Evolutionary conservation across 2,888 invertebrate genomes (phyloP), one percentile per base, ranked within the genome.

Genomic region (Macroteleia sp.): DNA sequence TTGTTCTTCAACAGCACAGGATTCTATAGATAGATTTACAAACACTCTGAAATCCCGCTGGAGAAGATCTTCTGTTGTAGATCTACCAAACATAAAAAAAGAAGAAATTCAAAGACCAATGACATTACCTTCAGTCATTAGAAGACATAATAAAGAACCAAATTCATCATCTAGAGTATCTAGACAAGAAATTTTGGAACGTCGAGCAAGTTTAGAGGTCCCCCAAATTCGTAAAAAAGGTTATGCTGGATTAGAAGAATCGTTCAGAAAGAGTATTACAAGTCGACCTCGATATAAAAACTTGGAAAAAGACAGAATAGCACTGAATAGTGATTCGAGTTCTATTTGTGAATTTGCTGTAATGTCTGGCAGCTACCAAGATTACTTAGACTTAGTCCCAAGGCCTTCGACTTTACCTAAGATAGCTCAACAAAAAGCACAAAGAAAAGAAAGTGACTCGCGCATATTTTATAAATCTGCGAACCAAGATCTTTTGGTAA

Each of bases 341-440:
- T 87, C 87, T 6, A 83, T 83, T 57, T 85, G 85, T 25, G 88
- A 88, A 80, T 84, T 87, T 80, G 54, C 82, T 44, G 74, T 77
- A 56, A 77, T 34, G 56, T 77, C 52, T 76, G 70, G 74, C 2
- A 62, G 46, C 12, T 17, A 22, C 3, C 44, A 52, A 12, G 34
- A 57, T 19, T 39, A 41, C 8, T 10, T 66, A 80, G 57, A 5
- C 10, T 76, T 86, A 46, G 83, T 82, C 5, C 84, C 87, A 12
- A 81, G 90, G 78, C 87, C 91, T 17, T 90, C 91, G 61, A 91
- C 90, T 34, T 76, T 91, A 52, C 90, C 90, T 5, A 91, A 90
- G 80, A 84, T 87, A 20, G 39, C 85, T 9, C 83, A 61, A 8
- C 41, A 20, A n/a, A 70, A 66, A 30, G 39, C 34, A 4, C 25